Conservation (phyloP, 2,113 vertebrate species). For the Oreochromis niloticus region DNA sequence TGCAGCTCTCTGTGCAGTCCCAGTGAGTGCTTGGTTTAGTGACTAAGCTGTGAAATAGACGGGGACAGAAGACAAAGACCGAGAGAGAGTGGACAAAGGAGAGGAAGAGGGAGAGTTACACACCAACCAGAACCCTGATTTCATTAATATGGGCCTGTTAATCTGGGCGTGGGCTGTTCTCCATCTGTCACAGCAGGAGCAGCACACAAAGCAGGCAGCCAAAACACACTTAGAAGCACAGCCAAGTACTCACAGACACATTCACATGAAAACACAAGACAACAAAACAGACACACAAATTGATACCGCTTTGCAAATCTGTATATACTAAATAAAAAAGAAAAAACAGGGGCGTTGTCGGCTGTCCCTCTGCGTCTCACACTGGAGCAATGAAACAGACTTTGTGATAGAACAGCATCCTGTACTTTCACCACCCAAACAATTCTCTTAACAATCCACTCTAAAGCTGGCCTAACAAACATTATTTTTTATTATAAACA, state of each 20-base stretch:
- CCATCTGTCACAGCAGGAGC: constrained; percentile 67
- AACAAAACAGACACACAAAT: neutral
- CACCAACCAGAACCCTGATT: constrained; percentile 45
- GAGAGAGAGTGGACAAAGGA: neutral
- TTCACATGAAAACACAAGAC: neutral
- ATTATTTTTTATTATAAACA: constrained; percentile 23
- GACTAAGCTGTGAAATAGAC: neutral
- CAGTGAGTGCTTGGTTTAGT: neutral
- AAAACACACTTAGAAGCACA: constrained; percentile 26
- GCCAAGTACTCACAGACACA: neutral
- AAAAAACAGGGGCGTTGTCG: constrained; percentile 14
- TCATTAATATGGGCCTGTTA: constrained; percentile 63
- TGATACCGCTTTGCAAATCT: neutral
- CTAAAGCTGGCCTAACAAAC: constrained; percentile 1
- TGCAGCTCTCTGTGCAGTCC: neutral
- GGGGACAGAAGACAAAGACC: neutral
- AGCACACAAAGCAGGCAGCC: constrained; percentile 48
- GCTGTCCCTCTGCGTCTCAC: neutral
- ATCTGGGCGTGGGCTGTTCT: constrained; percentile 66
- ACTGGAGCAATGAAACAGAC: constrained; percentile 8
- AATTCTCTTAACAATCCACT: neutral
- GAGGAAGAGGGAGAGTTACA: constrained; percentile 7
- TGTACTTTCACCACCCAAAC: neutral
- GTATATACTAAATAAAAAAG: neutral
- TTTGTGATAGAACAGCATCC: neutral